Evolutionary conservation across 2,113 vertebrate species (phyloP).

Genomic region (Baryphthengus martii): DNA sequence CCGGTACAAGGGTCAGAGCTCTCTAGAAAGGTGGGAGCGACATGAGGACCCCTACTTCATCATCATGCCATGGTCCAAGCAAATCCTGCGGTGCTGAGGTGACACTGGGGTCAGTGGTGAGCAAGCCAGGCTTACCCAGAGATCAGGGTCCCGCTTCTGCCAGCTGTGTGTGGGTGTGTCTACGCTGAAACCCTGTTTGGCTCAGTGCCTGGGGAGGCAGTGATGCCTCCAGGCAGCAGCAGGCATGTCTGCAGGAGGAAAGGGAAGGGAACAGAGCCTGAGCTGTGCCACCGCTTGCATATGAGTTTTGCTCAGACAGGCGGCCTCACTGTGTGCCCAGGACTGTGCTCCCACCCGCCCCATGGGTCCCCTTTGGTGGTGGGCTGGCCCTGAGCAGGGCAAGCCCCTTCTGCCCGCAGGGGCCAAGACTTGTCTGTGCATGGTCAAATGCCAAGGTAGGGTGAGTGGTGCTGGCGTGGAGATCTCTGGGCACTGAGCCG

Average conservation of each 20-base stretch:
- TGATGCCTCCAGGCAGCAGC: neutral
- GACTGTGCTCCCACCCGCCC: neutral
- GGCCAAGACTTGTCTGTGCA: neutral
- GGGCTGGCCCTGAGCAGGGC: neutral
- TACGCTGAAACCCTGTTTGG: neutral
- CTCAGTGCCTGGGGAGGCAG: neutral
- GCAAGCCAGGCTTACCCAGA: neutral
- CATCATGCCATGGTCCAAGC: rapidly evolving
- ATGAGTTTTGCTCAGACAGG: neutral
- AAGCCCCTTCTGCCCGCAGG: neutral
- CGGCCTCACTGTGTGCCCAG: neutral
- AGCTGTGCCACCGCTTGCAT: neutral
- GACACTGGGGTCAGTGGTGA: neutral
- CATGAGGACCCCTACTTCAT: neutral
- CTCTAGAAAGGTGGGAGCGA: neutral
- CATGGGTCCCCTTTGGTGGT: neutral
- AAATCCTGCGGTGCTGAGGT: neutral
- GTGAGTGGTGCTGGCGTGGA: conserved; percentile 20
- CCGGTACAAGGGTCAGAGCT: neutral
- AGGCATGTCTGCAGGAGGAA: neutral
- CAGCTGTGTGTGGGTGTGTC: neutral
- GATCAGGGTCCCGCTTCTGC: neutral
- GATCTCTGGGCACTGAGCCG: neutral
- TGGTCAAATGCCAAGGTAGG: conserved; percentile 23
- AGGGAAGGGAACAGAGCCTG: neutral